phyloP scores from a whole-genome alignment of 1,140 invertebrate genomes.

The Dufourea novaeangliae region DNA sequence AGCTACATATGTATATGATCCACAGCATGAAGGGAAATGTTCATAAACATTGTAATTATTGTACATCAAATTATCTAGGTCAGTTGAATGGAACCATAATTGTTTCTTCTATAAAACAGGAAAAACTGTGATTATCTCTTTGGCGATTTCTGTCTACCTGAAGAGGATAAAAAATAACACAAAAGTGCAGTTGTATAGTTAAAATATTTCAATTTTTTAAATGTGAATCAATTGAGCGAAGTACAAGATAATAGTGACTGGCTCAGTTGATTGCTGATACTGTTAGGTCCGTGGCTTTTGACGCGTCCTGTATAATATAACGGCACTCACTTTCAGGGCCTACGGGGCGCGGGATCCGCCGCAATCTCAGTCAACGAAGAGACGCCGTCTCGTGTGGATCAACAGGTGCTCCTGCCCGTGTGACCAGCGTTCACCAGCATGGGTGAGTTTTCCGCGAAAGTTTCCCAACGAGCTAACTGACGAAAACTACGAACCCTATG shows the following conservation, averaged over 20 bases:
- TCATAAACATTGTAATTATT: neutral
- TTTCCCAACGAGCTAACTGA: neutral
- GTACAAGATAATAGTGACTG: neutral
- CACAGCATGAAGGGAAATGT: neutral
- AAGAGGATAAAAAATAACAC: neutral
- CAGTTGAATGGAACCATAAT: too few species aligned
- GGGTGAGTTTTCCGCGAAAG: slow-evolving; percentile 59
- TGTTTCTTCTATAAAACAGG: too few species aligned
- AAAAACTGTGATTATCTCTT: too few species aligned
- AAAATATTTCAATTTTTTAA: too few species aligned
- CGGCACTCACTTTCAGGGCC: slow-evolving; percentile 35
- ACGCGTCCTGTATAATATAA: slow-evolving; percentile 37
- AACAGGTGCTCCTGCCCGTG: slow-evolving; percentile 47
- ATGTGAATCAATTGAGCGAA: neutral
- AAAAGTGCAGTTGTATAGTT: neutral
- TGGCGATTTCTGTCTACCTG: too few species aligned
- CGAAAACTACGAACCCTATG: neutral
- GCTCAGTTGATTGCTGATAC: neutral
- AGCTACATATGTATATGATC: neutral
- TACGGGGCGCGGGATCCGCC: slow-evolving; percentile 30
- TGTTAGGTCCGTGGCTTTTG: slow-evolving; percentile 17
- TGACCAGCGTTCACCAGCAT: slow-evolving; percentile 52
- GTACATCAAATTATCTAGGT: too few species aligned
- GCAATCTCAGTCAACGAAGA: slow-evolving; percentile 62
- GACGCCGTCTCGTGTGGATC: slow-evolving; percentile 65